Conservation (phyloP, 2,113 vertebrate species). For the Poeciliopsis prolifica region DNA sequence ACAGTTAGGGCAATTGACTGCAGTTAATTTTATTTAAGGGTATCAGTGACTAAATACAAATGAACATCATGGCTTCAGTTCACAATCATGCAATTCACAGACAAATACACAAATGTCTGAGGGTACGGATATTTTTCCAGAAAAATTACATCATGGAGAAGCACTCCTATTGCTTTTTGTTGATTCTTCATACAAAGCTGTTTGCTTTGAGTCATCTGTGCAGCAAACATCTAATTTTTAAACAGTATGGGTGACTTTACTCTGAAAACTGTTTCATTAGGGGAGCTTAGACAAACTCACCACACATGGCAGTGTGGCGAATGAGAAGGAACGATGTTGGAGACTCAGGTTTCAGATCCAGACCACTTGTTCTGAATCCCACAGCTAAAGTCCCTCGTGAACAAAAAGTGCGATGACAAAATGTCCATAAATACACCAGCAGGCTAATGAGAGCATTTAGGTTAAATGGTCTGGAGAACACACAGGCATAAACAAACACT, state of each 20-base stretch:
- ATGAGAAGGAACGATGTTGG: conserved; percentile 46
- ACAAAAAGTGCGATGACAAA: conserved; percentile 70
- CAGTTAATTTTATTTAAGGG: too few relatives aligned
- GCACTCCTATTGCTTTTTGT: conserved; percentile 18
- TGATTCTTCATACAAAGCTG: conserved; percentile 16
- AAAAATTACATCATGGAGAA: not conserved
- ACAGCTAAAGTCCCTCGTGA: conserved; percentile 40
- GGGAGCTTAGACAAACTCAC: conserved; percentile 54
- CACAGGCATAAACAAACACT: conserved; percentile 48
- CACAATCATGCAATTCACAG: too few relatives aligned
- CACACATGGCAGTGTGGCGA: conserved; percentile 56
- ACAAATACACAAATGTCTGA: too few relatives aligned
- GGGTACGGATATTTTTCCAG: not conserved
- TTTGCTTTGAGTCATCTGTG: conserved; percentile 23
- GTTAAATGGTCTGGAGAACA: conserved; percentile 51
- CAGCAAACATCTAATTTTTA: conserved; percentile 8
- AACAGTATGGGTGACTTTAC: conserved; percentile 25
- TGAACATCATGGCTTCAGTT: too few relatives aligned
- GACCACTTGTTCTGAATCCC: conserved; percentile 52
- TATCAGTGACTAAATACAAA: too few relatives aligned
- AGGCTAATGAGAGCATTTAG: conserved; percentile 62
- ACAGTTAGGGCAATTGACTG: too few relatives aligned
- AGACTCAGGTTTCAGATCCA: conserved; percentile 53
- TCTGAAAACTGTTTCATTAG: conserved; percentile 32
- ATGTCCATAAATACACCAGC: conserved; percentile 55